Evolutionary conservation across 2,113 vertebrate species (phyloP).

Genomic region (Pungitius pungitius): DNA sequence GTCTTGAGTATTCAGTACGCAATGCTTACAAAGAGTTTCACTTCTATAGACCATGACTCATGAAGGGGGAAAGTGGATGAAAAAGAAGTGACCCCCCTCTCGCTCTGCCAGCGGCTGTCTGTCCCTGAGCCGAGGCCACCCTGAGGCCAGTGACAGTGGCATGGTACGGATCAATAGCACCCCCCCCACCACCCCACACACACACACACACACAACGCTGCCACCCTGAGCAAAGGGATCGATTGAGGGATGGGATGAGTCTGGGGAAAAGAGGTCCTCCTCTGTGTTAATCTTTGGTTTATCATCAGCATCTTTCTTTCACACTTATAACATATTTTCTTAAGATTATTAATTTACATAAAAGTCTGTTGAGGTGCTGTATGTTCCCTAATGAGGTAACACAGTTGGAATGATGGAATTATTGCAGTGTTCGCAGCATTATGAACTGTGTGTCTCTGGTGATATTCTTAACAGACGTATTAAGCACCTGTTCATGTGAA

Average conservation of each 20-base stretch:
- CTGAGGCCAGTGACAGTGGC: constrained; percentile 72
- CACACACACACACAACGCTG: constrained; percentile 14
- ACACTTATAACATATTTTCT: too few relatives aligned
- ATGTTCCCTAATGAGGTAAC: background rate
- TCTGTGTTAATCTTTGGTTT: constrained; percentile 3
- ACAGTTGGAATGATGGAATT: too few relatives aligned
- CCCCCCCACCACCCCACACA: constrained; percentile 15
- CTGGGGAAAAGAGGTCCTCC: constrained; percentile 14
- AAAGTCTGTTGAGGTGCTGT: background rate
- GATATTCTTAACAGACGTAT: too few relatives aligned
- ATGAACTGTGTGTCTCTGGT: too few relatives aligned
- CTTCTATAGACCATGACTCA: background rate
- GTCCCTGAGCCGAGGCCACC: constrained; percentile 71
- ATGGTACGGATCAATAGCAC: constrained; percentile 56
- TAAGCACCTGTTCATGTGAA: too few relatives aligned
- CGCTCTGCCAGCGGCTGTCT: constrained; percentile 71
- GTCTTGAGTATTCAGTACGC: background rate
- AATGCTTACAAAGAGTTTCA: background rate
- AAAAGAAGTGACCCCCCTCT: background rate
- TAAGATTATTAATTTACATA: background rate
- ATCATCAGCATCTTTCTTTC: constrained; percentile 17
- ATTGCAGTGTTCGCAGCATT: too few relatives aligned
- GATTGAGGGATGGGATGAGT: constrained; percentile 41
- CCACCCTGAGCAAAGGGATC: constrained; percentile 41
- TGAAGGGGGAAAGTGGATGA: background rate